Percentiles rank a stretch among this genome's conserved stretches.
Conservation (phyloP, 2,888 invertebrate species). For the Tryphoninae sp. region DNA sequence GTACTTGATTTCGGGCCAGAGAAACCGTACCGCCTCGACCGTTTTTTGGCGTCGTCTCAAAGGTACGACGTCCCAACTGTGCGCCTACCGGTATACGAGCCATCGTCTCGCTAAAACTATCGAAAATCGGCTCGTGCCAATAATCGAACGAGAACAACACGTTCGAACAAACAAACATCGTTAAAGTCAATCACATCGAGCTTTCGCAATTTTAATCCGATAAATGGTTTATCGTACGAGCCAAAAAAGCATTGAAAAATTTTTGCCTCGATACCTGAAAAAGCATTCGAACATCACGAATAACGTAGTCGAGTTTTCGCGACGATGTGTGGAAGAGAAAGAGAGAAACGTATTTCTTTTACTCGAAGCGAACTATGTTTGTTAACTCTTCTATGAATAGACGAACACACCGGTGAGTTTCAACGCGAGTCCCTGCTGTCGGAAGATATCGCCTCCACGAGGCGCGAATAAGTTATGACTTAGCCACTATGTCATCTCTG, state of each 20-base stretch:
- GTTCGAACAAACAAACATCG: constrained; percentile 53
- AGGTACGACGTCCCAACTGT: constrained; percentile 37
- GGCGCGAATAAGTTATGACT: constrained; percentile 48
- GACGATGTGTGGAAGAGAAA: neutral
- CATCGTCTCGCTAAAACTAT: neutral
- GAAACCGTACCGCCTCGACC: constrained; percentile 53
- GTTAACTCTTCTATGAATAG: constrained; percentile 56
- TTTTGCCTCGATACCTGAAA: neutral
- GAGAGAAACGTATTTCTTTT: neutral
- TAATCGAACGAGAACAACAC: constrained; percentile 49
- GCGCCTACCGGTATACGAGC: constrained; percentile 27
- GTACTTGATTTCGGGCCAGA: constrained; percentile 66
- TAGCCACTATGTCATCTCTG: constrained; percentile 23
- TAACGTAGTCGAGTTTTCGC: too few relatives aligned
- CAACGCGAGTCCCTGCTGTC: constrained; percentile 42
- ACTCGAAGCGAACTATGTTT: constrained; percentile 19
- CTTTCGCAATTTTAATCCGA: neutral
- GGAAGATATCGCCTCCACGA: constrained; percentile 46
- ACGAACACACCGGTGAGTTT: constrained; percentile 8
- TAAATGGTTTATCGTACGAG: too few relatives aligned
- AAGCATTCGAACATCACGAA: too few relatives aligned
- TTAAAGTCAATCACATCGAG: constrained; percentile 54
- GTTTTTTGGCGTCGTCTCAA: constrained; percentile 63
- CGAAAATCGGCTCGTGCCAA: constrained; percentile 46
- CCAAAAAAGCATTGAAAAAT: neutral